Evolutionary conservation across 2,113 vertebrate genomes (phyloP), one percentile per base, ranked within the genome.

Genomic region (Pelecanoides urinatrix): DNA sequence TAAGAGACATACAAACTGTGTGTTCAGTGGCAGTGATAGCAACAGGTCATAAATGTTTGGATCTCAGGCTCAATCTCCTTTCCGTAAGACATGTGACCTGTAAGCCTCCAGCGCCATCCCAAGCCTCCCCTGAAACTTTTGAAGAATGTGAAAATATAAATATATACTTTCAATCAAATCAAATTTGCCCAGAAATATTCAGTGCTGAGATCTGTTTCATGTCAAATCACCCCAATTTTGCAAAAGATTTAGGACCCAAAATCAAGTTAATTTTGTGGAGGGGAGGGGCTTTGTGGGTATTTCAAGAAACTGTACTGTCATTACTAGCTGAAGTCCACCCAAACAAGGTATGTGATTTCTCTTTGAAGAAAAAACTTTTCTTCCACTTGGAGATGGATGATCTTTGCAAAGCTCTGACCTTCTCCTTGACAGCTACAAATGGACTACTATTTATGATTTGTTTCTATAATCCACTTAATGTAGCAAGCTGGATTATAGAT

Each of bases 401-500:
- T 66, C 66, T 82, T 96, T 92, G 77, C 85, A 95, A 59, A 96
- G 92, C 88, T 93, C 59, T 96, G 96, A 98, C 97, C 95, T 98
- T 98, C 96, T 97, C 72, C 38, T 34, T 52, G 83, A 96, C 79
- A 93, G 94, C 86, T 88, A 95, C 93, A 87, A 93, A 94, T 97
- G 73, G 77, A 85, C 91, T 91, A 90, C 81, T 94, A 45, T 78
- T 91, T 96, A 90, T 92, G 87, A 97, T 95, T 97, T 96, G 94
- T 95, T 97, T 97, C 96, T 81, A 95, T 96, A 97, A 97, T 95
- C 75, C 91, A 76, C 55, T 94, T 91, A 91, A 95, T 95, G 92
- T 95, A 93, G 70, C 49, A 30, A 94, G 86, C 78, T 86, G 94
- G 74, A 82, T 90, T 95, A 95, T 90, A 82, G 93, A 90, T 90